These are phyloP conservation scores for Glaucomys volans DNA, from an alignment of 2,113 vertebrate genomes.

Conservation along the genomic window DNA sequence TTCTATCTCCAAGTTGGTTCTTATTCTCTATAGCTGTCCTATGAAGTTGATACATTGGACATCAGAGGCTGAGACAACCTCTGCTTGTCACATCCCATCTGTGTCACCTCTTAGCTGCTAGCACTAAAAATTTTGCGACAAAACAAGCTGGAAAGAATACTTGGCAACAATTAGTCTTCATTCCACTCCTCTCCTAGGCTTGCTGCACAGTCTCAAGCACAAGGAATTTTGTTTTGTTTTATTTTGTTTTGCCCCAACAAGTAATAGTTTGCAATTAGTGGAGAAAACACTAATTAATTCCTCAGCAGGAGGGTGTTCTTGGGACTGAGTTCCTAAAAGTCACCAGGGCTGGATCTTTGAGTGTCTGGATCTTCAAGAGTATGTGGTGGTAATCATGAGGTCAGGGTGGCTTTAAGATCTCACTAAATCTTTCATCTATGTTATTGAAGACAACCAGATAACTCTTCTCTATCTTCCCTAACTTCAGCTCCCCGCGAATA, in stretches of 20 bases:
- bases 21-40: background rate
- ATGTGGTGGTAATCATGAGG: background rate
- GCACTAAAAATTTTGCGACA: slow-evolving; percentile 11
- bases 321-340: slow-evolving; percentile 30
- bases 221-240: slow-evolving; percentile 31
- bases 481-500: background rate
- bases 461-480: background rate
- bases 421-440: background rate
- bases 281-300: slow-evolving; percentile 65
- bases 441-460: background rate
- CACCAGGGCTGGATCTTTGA: slow-evolving; percentile 4
- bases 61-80: background rate
- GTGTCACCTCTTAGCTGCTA: slow-evolving; percentile 21
- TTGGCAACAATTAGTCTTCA: slow-evolving; percentile 34
- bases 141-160: slow-evolving; percentile 57
- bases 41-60: background rate
- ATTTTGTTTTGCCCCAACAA: slow-evolving; percentile 24
- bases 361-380: background rate
- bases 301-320: slow-evolving; percentile 34
- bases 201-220: slow-evolving; percentile 18
- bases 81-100: background rate
- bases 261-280: slow-evolving; percentile 3
- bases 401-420: background rate
- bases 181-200: background rate
- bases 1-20: background rate